These are phyloP conservation scores for Erpetoichthys calabaricus DNA, from an alignment of 2,797 vertebrate genomes.

Conservation along the genomic window DNA sequence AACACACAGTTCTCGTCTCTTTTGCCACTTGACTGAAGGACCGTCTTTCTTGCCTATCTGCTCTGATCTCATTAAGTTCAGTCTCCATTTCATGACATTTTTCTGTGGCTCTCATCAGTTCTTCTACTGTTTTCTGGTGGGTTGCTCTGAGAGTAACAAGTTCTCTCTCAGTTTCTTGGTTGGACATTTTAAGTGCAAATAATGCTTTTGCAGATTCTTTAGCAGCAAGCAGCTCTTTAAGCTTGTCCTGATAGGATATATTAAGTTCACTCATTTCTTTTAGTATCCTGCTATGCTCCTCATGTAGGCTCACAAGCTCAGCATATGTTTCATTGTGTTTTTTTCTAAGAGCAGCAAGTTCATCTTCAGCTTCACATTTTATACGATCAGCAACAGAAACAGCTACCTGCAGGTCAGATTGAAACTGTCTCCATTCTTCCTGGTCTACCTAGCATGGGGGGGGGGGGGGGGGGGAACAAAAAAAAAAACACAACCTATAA, in stretches of 20 bases:
- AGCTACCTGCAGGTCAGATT: conserved; percentile 49
- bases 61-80: conserved; percentile 18
- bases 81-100: neutral
- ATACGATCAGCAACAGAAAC: conserved; percentile 52
- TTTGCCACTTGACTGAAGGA: neutral
- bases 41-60: conserved; percentile 26
- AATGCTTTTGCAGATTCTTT: no score
- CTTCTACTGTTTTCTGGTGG: conserved; percentile 4
- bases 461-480: neutral
- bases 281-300: conserved; percentile 7
- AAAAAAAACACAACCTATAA: neutral
- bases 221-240: no score
- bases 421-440: conserved; percentile 53
- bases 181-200: no score
- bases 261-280: no score
- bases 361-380: conserved; percentile 41
- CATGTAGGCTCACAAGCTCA: conserved; percentile 18
- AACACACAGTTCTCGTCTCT: no score
- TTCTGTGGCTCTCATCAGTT: conserved; percentile 11
- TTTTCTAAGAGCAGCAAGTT: conserved; percentile 25
- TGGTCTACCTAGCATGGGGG: conserved; percentile 33
- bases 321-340: conserved; percentile 26
- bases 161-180: conserved; percentile 13
- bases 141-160: conserved; percentile 13
- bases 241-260: neutral